A percentile compares a stretch with the other conserved stretches of the same genome.
phyloP scores from a whole-genome alignment of 2,113 vertebrate species.

The Lasiurus borealis region DNA sequence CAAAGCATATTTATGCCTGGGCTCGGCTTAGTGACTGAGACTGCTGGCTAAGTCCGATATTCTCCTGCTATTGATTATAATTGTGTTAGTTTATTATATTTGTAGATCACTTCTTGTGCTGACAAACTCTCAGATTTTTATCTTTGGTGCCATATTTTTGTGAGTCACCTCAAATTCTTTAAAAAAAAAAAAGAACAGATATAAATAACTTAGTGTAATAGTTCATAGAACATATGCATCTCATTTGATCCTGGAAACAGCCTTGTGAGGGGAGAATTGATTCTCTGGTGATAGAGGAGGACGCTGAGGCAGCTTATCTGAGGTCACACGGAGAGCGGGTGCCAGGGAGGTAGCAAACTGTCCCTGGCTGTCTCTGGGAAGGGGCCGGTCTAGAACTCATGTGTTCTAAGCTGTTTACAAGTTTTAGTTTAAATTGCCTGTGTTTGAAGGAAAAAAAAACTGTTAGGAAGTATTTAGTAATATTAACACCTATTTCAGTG shows the following conservation, averaged over 20 bases:
- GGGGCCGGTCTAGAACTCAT: not conserved
- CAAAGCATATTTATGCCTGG: not conserved
- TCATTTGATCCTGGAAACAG: not conserved
- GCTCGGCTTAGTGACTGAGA: not conserved
- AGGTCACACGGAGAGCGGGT: not conserved
- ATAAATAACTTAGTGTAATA: not conserved
- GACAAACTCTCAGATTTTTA: not conserved
- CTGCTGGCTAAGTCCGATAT: not conserved
- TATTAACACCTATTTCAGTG: too few relatives aligned
- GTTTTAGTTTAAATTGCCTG: not conserved
- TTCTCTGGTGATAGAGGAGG: not conserved
- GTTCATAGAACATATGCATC: not conserved
- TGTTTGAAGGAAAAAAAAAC: not conserved
- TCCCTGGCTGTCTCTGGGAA: not conserved
- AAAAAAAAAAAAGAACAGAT: not conserved
- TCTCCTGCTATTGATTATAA: not conserved
- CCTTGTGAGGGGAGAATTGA: not conserved
- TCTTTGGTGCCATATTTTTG: not conserved
- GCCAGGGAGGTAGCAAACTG: not conserved
- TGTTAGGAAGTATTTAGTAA: conserved; percentile 41
- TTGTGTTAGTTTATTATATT: not conserved
- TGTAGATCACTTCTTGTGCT: not conserved
- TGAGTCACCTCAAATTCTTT: not conserved
- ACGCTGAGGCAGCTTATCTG: not conserved
- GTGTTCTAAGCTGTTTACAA: not conserved